Evolutionary conservation across 2,797 vertebrate species (phyloP), one percentile per base, ranked within the genome.

Genomic region (Microhierax caerulescens): DNA sequence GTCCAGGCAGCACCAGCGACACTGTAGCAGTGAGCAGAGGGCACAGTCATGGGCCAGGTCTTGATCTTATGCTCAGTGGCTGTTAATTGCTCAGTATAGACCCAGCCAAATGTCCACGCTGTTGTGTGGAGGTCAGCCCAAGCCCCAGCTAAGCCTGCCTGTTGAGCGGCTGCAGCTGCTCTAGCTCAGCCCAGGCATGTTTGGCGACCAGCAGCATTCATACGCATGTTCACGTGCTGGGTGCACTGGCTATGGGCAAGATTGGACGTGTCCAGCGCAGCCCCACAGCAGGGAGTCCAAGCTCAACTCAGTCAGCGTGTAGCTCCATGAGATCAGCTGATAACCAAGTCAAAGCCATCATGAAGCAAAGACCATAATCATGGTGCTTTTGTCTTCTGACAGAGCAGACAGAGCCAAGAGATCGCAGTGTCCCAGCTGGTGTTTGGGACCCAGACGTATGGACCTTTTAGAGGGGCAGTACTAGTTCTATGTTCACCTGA

Each of bases 61-160:
- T 61, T 36, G 11, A 24, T 68, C 15, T 32, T 56, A 5, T 32
- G 13, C 45, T 43, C 67, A 41, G 34, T 22, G 67, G 21, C 34
- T 70, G 5, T 48, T 43, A 39, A 28, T 21, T 70, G 16, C 9
- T 36, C 19, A 17, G 19, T 17, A n/a, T 0, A 51, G 70, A 34
- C 14, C n/a, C 27, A 75, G 21, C 9, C 30, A 72, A 73, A 90
- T 28, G 28, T 60, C 24, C 82, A n/a, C 43, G 18, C 4, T 34
- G 12, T 32, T 53, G 27, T 0, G 1, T 2, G 27, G 34, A 32
- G 27, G 19, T 13, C 37, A n/a, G 34, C 17, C 50, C 18, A 57
- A 36, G 9, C 17, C 17, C 34, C 8, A 27, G 10, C 4, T 1
- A n/a, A 73, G 6, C 22, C 28, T 80, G 19, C n/a, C 59, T 43